Evolutionary conservation across 2,113 vertebrate species (phyloP).

Genomic region (Myotis davidii): DNA sequence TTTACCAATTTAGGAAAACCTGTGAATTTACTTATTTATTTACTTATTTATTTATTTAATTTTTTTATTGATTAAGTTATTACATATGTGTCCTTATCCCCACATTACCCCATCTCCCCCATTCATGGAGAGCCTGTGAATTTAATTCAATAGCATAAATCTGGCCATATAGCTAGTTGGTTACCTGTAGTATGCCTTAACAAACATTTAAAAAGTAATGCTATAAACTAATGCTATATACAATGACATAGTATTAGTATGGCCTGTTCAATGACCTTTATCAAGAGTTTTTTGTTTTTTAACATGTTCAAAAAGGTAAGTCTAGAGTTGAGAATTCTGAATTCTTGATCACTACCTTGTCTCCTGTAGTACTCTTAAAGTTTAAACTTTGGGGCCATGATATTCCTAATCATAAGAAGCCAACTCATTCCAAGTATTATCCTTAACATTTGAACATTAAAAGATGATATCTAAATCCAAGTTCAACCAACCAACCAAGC

Average conservation of each 20-base stretch:
- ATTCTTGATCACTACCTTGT: background rate
- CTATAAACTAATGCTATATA: background rate
- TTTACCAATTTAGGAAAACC: background rate
- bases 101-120: no score
- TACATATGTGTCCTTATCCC: no score
- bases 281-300: background rate
- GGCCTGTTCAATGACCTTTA: background rate
- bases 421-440: background rate
- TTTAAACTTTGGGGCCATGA: background rate
- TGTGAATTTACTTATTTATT: background rate
- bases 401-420: background rate
- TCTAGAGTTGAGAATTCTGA: background rate
- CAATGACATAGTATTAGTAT: background rate
- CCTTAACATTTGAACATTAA: background rate
- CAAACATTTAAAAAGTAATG: background rate
- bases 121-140: background rate
- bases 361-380: background rate
- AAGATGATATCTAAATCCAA: background rate
- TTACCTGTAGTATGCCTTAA: background rate
- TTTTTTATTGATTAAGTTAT: no score
- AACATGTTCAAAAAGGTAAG: background rate
- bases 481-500: background rate
- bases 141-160: background rate
- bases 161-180: background rate
- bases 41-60: no score